These are phyloP conservation scores for Elgonia sp. DNA, from an alignment of 2,888 invertebrate genomes.

Conservation along the genomic window DNA sequence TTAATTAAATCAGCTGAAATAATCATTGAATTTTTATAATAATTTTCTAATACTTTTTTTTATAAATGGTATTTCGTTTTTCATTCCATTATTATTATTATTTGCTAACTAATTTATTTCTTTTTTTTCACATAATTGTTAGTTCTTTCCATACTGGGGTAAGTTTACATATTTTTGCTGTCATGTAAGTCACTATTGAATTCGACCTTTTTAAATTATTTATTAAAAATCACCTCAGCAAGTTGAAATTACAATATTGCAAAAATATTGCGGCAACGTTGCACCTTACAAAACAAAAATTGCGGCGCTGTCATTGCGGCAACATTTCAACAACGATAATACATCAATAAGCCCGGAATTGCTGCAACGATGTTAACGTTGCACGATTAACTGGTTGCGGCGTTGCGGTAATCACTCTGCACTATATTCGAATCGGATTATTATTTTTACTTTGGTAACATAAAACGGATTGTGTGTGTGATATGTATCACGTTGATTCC, in stretches of 20 bases:
- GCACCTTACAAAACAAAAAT: slow-evolving; percentile 66
- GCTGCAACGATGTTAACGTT: slow-evolving; percentile 64
- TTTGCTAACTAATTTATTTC: too few species aligned
- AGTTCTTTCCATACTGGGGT: too few species aligned
- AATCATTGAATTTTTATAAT: too few species aligned
- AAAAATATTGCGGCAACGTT: slow-evolving; percentile 33
- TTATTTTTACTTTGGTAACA: slow-evolving; percentile 46
- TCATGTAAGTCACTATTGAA: too few species aligned
- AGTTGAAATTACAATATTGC: slow-evolving; percentile 11
- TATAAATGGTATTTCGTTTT: too few species aligned
- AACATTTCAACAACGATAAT: slow-evolving; percentile 70
- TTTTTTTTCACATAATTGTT: too few species aligned
- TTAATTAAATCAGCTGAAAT: too few species aligned
- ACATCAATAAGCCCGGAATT: slow-evolving; percentile 69
- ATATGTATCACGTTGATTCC: slow-evolving; percentile 61
- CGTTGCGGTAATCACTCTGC: slow-evolving; percentile 59
- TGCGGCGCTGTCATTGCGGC: slow-evolving; percentile 64
- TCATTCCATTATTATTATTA: too few species aligned
- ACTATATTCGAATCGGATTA: slow-evolving; percentile 44
- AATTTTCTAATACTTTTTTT: too few species aligned
- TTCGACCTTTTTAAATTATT: too few species aligned
- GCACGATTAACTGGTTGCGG: slow-evolving; percentile 55
- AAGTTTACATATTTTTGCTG: too few species aligned
- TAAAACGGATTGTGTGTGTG: slow-evolving; percentile 48
- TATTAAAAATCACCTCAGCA: too few species aligned